phyloP scores from a whole-genome alignment of 2,113 vertebrate genomes.

The Vombatus ursinus region DNA sequence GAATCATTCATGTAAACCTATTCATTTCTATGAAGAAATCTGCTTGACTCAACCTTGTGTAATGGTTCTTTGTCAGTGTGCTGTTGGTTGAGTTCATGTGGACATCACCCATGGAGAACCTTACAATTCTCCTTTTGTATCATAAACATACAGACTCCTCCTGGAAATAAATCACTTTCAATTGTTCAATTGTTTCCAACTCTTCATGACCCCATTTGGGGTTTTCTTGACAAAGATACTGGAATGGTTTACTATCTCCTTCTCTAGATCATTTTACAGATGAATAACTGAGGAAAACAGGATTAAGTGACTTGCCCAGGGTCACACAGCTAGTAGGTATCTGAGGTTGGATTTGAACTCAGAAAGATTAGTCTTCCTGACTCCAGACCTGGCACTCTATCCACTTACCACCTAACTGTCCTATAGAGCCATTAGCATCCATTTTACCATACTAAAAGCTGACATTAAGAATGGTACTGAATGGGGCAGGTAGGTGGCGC shows the following conservation, averaged over 20 bases:
- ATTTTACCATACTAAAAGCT: background rate
- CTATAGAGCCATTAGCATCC: background rate
- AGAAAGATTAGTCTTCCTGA: background rate
- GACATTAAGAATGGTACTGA: background rate
- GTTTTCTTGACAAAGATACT: background rate
- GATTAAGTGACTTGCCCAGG: background rate
- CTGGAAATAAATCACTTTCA: background rate
- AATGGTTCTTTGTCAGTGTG: background rate
- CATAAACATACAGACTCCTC: background rate
- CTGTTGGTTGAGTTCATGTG: background rate
- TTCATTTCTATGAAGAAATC: background rate
- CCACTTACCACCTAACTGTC: background rate
- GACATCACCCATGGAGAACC: background rate
- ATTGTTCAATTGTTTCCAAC: background rate
- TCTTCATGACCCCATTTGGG: background rate
- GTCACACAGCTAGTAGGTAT: background rate
- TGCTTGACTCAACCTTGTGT: background rate
- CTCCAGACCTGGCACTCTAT: background rate
- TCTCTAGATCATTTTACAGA: background rate
- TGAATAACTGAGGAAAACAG: background rate
- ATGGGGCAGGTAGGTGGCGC: too few relatives aligned
- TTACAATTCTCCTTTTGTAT: background rate
- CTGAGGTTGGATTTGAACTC: background rate
- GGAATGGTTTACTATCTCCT: background rate
- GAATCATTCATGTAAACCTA: background rate